Conservation (phyloP, 2,888 invertebrate genomes). For the Dasysyrphus albostriatus region DNA sequence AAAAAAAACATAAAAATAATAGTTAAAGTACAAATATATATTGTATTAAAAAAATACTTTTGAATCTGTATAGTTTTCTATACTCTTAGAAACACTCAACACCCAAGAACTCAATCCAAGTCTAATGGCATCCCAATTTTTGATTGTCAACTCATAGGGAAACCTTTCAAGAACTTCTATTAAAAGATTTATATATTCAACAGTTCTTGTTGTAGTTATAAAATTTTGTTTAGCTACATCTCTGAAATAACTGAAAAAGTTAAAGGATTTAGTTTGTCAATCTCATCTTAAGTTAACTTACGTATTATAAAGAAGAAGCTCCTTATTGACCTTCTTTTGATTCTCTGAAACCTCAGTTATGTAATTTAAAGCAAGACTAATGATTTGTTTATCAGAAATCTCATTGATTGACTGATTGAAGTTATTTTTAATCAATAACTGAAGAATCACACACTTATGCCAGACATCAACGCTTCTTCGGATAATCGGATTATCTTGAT, state of each 20-base stretch:
- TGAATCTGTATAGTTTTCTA: conserved; percentile 83
- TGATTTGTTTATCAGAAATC: conserved; percentile 80
- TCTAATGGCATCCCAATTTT: conserved; percentile 90
- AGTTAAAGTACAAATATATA: neutral
- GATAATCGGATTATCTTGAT: conserved; percentile 78
- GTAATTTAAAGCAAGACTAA: conserved; percentile 78
- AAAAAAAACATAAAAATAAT: neutral
- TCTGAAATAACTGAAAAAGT: conserved; percentile 73
- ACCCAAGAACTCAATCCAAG: conserved; percentile 89
- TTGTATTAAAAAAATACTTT: conserved; percentile 84
- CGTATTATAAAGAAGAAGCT: conserved; percentile 84
- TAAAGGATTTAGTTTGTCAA: neutral
- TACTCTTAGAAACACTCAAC: conserved; percentile 84
- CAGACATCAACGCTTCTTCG: conserved; percentile 78
- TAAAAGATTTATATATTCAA: conserved; percentile 82
- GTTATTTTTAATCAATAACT: conserved; percentile 80
- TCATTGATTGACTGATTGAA: conserved; percentile 80
- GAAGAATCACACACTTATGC: conserved; percentile 80
- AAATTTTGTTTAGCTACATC: conserved; percentile 79
- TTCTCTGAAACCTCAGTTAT: conserved; percentile 81
- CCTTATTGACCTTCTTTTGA: conserved; percentile 79
- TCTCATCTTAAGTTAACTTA: conserved; percentile 77
- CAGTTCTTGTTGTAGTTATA: conserved; percentile 78
- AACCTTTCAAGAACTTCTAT: conserved; percentile 79
- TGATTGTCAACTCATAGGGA: conserved; percentile 80